phyloP scores from a whole-genome alignment of 1,140 invertebrate species.

The Agrilus planipennis region DNA sequence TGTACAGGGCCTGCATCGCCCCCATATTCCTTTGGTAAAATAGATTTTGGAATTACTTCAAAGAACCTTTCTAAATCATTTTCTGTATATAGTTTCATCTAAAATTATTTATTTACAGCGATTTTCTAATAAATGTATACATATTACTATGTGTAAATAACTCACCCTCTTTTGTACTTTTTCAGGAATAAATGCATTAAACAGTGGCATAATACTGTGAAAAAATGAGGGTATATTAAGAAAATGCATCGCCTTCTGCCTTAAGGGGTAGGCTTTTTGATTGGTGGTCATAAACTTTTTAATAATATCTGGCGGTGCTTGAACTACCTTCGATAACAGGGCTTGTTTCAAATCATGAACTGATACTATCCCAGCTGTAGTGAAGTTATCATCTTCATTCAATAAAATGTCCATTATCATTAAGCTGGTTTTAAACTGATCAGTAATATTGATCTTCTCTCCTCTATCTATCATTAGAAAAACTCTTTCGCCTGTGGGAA shows the following conservation, averaged over 20 bases:
- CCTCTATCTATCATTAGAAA: background rate
- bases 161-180: constrained; percentile 40
- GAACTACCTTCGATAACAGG: background rate
- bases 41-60: constrained; percentile 36
- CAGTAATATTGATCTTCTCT: background rate
- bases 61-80: background rate
- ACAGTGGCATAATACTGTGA: too few relatives aligned
- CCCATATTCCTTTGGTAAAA: constrained; percentile 43
- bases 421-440: constrained; percentile 14
- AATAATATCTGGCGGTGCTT: constrained; percentile 4
- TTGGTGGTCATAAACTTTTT: constrained; percentile 25
- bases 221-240: constrained; percentile 35
- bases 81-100: too few relatives aligned
- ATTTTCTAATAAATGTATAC: too few relatives aligned
- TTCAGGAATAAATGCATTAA: constrained; percentile 36
- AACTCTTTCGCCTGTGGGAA: background rate
- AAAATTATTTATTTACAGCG: too few relatives aligned
- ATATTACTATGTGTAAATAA: too few relatives aligned
- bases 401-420: constrained; percentile 24
- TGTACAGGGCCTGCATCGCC: constrained; percentile 27
- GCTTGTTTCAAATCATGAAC: background rate
- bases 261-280: constrained; percentile 40
- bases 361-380: constrained; percentile 19
- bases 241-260: constrained; percentile 40
- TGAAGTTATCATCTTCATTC: constrained; percentile 28